Evolutionary conservation across 2,888 invertebrate species (phyloP).

Genomic region (Maniola hyperantus): DNA sequence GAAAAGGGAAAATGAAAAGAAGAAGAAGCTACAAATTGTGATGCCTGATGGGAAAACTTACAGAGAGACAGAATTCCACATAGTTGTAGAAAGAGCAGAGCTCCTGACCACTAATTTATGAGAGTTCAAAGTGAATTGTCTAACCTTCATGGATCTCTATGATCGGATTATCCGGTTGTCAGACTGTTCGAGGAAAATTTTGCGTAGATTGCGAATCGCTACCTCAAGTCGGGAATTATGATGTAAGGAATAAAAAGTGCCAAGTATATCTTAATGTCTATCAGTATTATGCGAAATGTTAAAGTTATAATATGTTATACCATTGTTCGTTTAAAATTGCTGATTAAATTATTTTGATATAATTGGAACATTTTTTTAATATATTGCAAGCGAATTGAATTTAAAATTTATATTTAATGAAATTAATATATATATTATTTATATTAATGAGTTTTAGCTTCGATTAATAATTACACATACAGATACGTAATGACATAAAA

Average conservation of each 20-base stretch:
- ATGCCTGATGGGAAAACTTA: slow-evolving; percentile 92
- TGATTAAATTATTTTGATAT: slow-evolving; percentile 46
- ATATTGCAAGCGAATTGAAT: slow-evolving; percentile 27
- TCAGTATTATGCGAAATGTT: slow-evolving; percentile 63
- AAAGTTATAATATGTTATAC: slow-evolving; percentile 37
- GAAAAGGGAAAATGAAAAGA: slow-evolving; percentile 76
- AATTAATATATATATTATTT: no score
- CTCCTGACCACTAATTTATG: slow-evolving; percentile 90
- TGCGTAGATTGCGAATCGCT: slow-evolving; percentile 41
- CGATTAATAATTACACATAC: no score
- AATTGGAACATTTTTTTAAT: slow-evolving; percentile 12
- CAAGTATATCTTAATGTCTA: slow-evolving; percentile 57
- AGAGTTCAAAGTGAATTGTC: slow-evolving; percentile 39
- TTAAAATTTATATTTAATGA: no score
- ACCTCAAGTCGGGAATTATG: slow-evolving; percentile 57
- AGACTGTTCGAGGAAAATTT: neutral
- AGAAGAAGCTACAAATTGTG: slow-evolving; percentile 86
- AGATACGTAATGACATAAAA: no score
- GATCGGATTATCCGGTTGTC: neutral
- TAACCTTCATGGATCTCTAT: slow-evolving; percentile 49
- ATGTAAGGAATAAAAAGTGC: slow-evolving; percentile 52
- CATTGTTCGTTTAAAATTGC: slow-evolving; percentile 28
- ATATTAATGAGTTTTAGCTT: no score
- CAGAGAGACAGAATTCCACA: slow-evolving; percentile 92
- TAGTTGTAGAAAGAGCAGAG: slow-evolving; percentile 92